Percentiles rank a stretch among this genome's conserved stretches.
Conservation (phyloP, 2,113 vertebrate species). For the Phocoena phocoena region DNA sequence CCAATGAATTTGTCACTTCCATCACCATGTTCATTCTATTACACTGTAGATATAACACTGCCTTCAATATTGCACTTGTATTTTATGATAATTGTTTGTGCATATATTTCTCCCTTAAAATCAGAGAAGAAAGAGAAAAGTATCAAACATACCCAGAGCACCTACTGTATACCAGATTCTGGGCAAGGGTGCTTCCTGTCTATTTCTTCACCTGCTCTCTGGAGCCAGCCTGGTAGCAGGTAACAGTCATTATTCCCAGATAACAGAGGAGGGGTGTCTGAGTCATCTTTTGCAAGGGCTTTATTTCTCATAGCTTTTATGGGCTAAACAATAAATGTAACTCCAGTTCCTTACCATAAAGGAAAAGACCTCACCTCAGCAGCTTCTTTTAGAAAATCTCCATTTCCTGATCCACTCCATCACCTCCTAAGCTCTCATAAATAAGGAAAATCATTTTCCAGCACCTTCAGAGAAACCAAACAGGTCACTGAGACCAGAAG, state of each 20-base stretch:
- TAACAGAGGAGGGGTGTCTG: neutral
- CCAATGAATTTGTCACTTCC: neutral
- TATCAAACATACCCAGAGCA: neutral
- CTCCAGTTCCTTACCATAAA: neutral
- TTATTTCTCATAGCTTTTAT: neutral
- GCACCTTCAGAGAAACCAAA: neutral
- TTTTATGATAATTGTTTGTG: neutral
- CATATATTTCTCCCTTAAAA: neutral
- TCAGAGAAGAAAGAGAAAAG: neutral
- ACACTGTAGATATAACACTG: neutral
- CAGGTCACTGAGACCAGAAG: neutral
- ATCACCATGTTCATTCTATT: neutral
- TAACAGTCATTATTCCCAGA: neutral
- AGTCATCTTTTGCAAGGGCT: neutral
- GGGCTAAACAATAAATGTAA: neutral
- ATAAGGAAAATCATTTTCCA: neutral
- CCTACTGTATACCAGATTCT: neutral
- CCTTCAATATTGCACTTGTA: neutral
- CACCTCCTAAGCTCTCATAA: neutral
- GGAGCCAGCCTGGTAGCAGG: neutral
- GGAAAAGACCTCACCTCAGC: neutral
- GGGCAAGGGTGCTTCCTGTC: neutral
- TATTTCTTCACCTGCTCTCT: neutral
- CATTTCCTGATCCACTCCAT: neutral
- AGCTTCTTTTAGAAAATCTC: neutral